Evolutionary conservation across 2,888 invertebrate species (phyloP).

Genomic region (Germaria angustata): DNA sequence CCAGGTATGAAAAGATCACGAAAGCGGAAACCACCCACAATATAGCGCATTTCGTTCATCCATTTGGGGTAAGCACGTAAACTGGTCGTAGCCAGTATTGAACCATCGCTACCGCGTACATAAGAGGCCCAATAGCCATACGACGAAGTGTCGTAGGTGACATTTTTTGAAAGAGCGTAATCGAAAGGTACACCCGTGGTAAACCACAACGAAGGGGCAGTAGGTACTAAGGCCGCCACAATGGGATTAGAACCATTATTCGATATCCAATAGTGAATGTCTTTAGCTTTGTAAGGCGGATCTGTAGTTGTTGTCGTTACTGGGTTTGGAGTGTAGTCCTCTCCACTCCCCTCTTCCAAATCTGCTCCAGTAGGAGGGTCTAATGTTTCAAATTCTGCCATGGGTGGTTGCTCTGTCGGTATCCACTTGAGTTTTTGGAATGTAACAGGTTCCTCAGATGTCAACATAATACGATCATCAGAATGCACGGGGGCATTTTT

Average conservation of each 20-base stretch:
- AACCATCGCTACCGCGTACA: slow-evolving; percentile 73
- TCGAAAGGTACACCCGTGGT: slow-evolving; percentile 78
- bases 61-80: slow-evolving; percentile 82
- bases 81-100: slow-evolving; percentile 80
- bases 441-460: slow-evolving; percentile 74
- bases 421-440: slow-evolving; percentile 72
- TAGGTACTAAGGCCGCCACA: slow-evolving; percentile 75
- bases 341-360: slow-evolving; percentile 50
- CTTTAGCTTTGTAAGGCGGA: slow-evolving; percentile 55
- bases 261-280: slow-evolving; percentile 73
- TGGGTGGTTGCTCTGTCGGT: slow-evolving; percentile 69
- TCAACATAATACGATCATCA: slow-evolving; percentile 76
- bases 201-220: slow-evolving; percentile 74
- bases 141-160: slow-evolving; percentile 74
- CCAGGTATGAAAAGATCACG: slow-evolving; percentile 85
- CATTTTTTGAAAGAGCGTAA: slow-evolving; percentile 73
- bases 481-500: slow-evolving; percentile 73
- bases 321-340: slow-evolving; percentile 59
- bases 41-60: slow-evolving; percentile 81
- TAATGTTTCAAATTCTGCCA: slow-evolving; percentile 68
- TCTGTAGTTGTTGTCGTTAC: slow-evolving; percentile 65
- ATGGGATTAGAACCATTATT: slow-evolving; percentile 74
- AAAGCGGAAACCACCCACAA: slow-evolving; percentile 80
- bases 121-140: slow-evolving; percentile 80
- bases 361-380: slow-evolving; percentile 57